Conservation (phyloP, 1,140 invertebrate genomes). For the Stegodyphus mimosarum region DNA sequence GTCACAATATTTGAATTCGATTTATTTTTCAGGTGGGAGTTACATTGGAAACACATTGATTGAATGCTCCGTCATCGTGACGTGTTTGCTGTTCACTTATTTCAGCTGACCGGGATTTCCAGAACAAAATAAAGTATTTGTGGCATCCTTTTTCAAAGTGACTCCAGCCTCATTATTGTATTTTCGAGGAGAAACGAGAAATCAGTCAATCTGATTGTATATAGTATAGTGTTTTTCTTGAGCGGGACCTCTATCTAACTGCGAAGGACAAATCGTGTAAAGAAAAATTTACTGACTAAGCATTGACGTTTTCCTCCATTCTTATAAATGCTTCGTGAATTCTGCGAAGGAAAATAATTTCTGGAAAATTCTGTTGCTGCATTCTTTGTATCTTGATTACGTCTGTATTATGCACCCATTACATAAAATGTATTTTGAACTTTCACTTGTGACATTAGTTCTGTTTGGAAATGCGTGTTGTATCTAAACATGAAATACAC, state of each 20-base stretch:
- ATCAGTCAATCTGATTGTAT: slow-evolving; percentile 8
- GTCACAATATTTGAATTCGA: neutral
- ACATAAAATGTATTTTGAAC: slow-evolving; percentile 48
- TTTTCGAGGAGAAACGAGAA: neutral
- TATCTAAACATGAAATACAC: too few relatives aligned
- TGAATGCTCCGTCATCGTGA: neutral
- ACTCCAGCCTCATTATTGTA: neutral
- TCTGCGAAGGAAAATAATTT: slow-evolving; percentile 7
- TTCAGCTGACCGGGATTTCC: slow-evolving; percentile 34
- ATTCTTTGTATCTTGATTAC: slow-evolving; percentile 41
- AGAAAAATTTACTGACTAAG: slow-evolving; percentile 3
- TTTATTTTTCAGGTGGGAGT: slow-evolving; percentile 26
- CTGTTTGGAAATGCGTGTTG: neutral
- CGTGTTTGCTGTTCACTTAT: slow-evolving; percentile 9
- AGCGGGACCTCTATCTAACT: slow-evolving; percentile 4
- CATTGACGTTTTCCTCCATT: slow-evolving; percentile 34
- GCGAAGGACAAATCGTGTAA: slow-evolving; percentile 56
- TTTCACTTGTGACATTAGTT: slow-evolving; percentile 11
- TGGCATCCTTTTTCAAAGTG: slow-evolving; percentile 32
- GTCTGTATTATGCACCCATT: slow-evolving; percentile 56
- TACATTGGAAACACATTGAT: neutral
- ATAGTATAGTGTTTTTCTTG: slow-evolving; percentile 44
- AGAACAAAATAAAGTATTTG: neutral
- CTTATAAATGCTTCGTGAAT: slow-evolving; percentile 27
- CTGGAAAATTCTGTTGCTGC: slow-evolving; percentile 30